Conservation (phyloP, 2,888 invertebrate genomes). For the Cheilosia vulpina region DNA sequence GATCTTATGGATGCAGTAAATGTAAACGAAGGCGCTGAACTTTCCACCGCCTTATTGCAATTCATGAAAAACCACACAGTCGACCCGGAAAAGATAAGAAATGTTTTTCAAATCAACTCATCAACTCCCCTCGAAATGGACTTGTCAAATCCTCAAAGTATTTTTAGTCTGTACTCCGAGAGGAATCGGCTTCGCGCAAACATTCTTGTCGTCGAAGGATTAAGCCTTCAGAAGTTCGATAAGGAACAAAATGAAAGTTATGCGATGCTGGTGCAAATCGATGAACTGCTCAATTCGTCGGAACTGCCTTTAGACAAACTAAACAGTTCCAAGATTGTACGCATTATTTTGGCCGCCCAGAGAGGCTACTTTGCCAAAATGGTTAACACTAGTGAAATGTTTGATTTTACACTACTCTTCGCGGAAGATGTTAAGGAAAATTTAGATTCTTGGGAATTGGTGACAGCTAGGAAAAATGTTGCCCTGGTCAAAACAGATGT, state of each 20-base stretch:
- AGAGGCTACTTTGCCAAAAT: slow-evolving; percentile 45
- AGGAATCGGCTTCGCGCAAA: slow-evolving; percentile 79
- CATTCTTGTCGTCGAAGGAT: slow-evolving; percentile 76
- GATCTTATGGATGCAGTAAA: slow-evolving; percentile 79
- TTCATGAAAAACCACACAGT: slow-evolving; percentile 80
- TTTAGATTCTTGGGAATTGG: slow-evolving; percentile 3
- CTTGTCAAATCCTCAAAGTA: slow-evolving; percentile 77
- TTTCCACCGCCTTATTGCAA: slow-evolving; percentile 75
- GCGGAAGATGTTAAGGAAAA: slow-evolving; percentile 25
- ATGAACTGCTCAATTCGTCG: slow-evolving; percentile 23
- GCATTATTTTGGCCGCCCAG: slow-evolving; percentile 44
- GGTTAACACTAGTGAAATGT: slow-evolving; percentile 45
- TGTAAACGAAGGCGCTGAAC: slow-evolving; percentile 75
- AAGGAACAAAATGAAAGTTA: slow-evolving; percentile 71
- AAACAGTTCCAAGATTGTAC: slow-evolving; percentile 31
- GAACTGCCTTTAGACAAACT: background rate
- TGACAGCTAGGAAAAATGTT: slow-evolving; percentile 24
- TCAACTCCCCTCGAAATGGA: slow-evolving; percentile 76
- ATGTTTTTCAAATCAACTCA: slow-evolving; percentile 77
- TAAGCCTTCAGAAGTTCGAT: slow-evolving; percentile 77
- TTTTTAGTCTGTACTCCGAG: slow-evolving; percentile 80
- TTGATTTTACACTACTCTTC: slow-evolving; percentile 53
- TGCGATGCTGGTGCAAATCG: slow-evolving; percentile 31
- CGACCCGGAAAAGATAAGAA: slow-evolving; percentile 79
- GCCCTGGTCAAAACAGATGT: background rate